These are phyloP conservation scores for Platysteira castanea DNA, from an alignment of 2,113 vertebrate genomes.

Conservation along the genomic window DNA sequence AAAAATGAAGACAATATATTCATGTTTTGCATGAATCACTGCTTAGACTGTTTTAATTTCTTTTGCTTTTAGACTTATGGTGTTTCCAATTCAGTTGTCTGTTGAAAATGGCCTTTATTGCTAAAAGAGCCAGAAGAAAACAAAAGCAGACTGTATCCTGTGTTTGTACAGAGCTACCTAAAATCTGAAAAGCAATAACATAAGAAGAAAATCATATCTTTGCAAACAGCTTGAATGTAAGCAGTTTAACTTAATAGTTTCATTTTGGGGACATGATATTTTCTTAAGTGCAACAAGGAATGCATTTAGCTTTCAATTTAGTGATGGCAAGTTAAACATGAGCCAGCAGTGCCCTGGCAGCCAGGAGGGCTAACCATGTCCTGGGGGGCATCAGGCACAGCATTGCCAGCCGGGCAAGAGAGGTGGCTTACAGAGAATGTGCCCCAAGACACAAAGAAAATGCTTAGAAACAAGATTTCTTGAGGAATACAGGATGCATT, in stretches of 20 bases:
- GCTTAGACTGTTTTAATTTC: not conserved
- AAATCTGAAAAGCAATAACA: conserved; percentile 76
- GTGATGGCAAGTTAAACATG: not conserved
- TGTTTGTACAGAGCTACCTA: conserved; percentile 76
- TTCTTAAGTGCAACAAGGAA: not conserved
- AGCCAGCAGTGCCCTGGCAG: not conserved
- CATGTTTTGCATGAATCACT: not conserved
- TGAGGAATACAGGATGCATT: not conserved
- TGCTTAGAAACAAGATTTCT: not conserved
- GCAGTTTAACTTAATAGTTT: not conserved
- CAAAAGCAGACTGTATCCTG: conserved; percentile 75
- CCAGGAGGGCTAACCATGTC: accelerated
- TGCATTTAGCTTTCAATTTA: not conserved
- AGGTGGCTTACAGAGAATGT: not conserved
- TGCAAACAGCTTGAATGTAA: conserved; percentile 81
- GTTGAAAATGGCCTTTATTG: conserved; percentile 70
- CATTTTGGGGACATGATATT: not conserved
- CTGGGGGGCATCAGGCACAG: not conserved
- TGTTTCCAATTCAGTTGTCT: conserved; percentile 73
- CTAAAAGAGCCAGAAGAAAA: conserved; percentile 75
- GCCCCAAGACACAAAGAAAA: not conserved
- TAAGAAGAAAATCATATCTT: conserved; percentile 75
- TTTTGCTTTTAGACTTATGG: conserved; percentile 67
- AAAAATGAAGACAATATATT: not conserved
- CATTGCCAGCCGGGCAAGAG: accelerated